Percentiles rank a stretch among this genome's conserved stretches.
Conservation (phyloP, 2,113 vertebrate genomes). For the Harpagus bidentatus region DNA sequence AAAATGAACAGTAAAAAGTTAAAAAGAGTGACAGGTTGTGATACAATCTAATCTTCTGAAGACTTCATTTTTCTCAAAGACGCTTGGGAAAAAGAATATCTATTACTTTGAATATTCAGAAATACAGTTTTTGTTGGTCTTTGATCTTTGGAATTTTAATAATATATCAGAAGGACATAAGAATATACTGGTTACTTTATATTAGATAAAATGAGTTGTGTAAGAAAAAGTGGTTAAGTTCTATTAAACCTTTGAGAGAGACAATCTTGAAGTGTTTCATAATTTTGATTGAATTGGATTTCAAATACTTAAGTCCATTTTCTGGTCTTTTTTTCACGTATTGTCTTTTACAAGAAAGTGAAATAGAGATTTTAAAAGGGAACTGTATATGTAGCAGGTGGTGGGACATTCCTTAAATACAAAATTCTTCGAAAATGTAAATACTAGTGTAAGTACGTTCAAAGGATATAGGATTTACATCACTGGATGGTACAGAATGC, state of each 20-base stretch:
- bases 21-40: background rate
- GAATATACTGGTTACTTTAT: background rate
- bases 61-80: background rate
- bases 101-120: background rate
- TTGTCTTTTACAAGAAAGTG: accelerated
- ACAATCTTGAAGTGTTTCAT: background rate
- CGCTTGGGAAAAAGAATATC: background rate
- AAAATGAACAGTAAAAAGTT: background rate
- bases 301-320: background rate
- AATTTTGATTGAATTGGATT: background rate
- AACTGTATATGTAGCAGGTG: background rate
- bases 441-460: background rate
- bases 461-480: background rate
- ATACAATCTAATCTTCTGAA: background rate
- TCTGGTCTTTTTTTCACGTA: background rate
- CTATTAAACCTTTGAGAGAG: background rate
- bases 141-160: background rate
- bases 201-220: background rate
- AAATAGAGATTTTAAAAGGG: background rate
- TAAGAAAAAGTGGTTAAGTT: background rate
- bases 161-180: background rate
- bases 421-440: background rate
- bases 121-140: background rate
- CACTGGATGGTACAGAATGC: background rate
- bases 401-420: background rate